Base-by-base conservation (phyloP, 2,113 vertebrate genomes). In the Macrotus californicus region DNA sequence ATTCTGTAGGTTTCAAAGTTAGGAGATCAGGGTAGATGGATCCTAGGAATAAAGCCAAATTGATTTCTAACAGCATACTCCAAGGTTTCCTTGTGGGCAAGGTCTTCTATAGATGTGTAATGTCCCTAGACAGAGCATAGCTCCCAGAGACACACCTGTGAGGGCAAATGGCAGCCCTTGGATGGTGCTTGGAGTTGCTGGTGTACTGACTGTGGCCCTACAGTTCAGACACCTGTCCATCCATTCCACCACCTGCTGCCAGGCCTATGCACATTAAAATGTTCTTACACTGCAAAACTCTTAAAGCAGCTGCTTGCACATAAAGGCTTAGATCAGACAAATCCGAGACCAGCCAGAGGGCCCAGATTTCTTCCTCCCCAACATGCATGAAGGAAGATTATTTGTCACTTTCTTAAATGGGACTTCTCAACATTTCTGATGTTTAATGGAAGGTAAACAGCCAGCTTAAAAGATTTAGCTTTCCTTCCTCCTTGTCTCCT, bases 251-350 rank as follows among this genome's bases (percentile, higher is more conserved):
- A 61, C 64, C 91, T 96, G 67, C 76, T 97, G 88, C 34, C 77
- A 97, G 93, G 80, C 29, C 5, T 94, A 54, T 93, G 87, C 46
- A 50, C 88, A 89, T 93, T 89, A 96, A 97, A 96, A 94, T 86
- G 69, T 19, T 95, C 95, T 97, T 69, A 92, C 88, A 41, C 89
- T 96, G 86, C 39, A 92, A 43, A 97, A 89, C 22, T 56, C 84
- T 54, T 82, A 94, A 89, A 94, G 26, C 82, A 97, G 52, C 77
- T 64, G 89, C 70, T 81, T 97, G 87, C 80, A 84, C 66, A 92
- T 97, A 80, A 94, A 70, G 29, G 87, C 95, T 41, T 21, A 92
- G 56, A 95, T 36, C 83, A 92, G 88, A 93, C n/a, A 82, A 84
- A 89, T 89, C 89, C 15, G 46, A 94, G 84, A 77, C 84, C 86